Evolutionary conservation across 2,888 invertebrate genomes (phyloP).

Genomic region (Gnatocerus cornutus): DNA sequence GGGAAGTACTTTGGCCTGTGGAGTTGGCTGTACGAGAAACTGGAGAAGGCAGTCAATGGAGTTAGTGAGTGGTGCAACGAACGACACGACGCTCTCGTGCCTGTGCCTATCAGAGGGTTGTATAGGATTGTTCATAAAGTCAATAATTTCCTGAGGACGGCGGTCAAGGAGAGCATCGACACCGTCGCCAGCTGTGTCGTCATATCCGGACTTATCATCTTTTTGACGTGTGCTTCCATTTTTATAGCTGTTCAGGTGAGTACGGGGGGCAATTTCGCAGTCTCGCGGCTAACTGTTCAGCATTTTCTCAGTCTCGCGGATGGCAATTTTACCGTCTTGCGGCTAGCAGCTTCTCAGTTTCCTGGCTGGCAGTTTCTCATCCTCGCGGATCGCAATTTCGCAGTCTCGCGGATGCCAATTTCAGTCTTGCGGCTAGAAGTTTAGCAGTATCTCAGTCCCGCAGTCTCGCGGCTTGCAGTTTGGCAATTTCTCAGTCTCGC

Average conservation of each 20-base stretch:
- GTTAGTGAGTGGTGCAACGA: slow-evolving; percentile 77
- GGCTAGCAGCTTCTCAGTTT: too few relatives aligned
- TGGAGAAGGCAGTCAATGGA: slow-evolving; percentile 52
- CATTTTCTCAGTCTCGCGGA: too few relatives aligned
- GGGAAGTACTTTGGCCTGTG: slow-evolving; percentile 74
- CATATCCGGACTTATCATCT: slow-evolving; percentile 87
- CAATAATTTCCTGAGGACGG: slow-evolving; percentile 77
- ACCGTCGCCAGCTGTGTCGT: slow-evolving; percentile 90
- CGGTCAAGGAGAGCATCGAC: slow-evolving; percentile 85
- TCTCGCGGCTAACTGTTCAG: too few relatives aligned
- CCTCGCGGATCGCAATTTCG: too few relatives aligned
- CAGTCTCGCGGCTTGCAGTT: too few relatives aligned
- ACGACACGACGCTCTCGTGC: slow-evolving; percentile 80
- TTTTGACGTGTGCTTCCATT: slow-evolving; percentile 84
- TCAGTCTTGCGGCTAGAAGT: too few relatives aligned
- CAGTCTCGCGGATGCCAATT: too few relatives aligned
- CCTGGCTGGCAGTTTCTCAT: too few relatives aligned
- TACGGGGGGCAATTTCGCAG: too few relatives aligned
- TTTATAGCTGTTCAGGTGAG: slow-evolving; percentile 88
- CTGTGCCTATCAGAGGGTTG: slow-evolving; percentile 85
- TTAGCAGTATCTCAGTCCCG: too few relatives aligned
- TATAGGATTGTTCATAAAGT: slow-evolving; percentile 80
- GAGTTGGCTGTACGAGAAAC: slow-evolving; percentile 71
- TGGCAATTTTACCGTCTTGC: too few relatives aligned
- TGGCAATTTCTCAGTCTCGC: too few relatives aligned